Conservation (phyloP, 23 tunicate genomes). For the Botrylloides violaceus region DNA sequence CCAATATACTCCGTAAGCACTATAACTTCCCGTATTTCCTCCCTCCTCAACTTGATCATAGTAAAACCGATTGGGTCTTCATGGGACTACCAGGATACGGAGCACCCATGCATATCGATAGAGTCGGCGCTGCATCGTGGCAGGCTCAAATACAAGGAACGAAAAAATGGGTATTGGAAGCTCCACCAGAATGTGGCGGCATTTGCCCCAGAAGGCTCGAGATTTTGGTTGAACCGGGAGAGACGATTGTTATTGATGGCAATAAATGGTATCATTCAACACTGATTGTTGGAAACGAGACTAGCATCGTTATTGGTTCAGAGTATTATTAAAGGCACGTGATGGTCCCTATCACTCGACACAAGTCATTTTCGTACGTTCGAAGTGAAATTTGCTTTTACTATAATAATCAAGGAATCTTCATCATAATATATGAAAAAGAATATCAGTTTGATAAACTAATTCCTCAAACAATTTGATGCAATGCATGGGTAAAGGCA, state of each 20-base stretch:
- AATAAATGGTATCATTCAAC: slow-evolving; percentile 90
- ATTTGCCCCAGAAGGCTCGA: slow-evolving; percentile 38
- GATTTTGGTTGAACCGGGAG: slow-evolving; percentile 58
- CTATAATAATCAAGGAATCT: too few species aligned
- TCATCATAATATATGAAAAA: too few species aligned
- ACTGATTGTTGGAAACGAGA: slow-evolving; percentile 74
- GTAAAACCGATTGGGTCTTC: slow-evolving; percentile 88
- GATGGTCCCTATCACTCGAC: too few species aligned
- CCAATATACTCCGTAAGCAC: slow-evolving; percentile 69
- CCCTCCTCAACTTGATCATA: slow-evolving; percentile 66
- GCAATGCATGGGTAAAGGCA: too few species aligned
- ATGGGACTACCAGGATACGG: slow-evolving; percentile 96
- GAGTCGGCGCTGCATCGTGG: slow-evolving; percentile 52
- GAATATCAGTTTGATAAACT: too few species aligned
- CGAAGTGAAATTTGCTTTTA: too few species aligned
- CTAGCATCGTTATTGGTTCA: slow-evolving; percentile 93
- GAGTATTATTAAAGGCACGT: slow-evolving; percentile 67
- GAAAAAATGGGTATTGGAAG: slow-evolving; percentile 48
- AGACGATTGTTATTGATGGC: slow-evolving; percentile 71
- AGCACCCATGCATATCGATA: slow-evolving; percentile 69
- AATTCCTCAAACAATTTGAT: too few species aligned
- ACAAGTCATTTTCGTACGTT: too few species aligned
- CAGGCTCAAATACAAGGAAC: slow-evolving; percentile 77
- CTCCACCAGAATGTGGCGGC: slow-evolving; percentile 66
- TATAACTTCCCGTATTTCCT: slow-evolving; percentile 70